phyloP scores from a whole-genome alignment of 2,797 vertebrate genomes.

The Coracias cyanogaster region DNA sequence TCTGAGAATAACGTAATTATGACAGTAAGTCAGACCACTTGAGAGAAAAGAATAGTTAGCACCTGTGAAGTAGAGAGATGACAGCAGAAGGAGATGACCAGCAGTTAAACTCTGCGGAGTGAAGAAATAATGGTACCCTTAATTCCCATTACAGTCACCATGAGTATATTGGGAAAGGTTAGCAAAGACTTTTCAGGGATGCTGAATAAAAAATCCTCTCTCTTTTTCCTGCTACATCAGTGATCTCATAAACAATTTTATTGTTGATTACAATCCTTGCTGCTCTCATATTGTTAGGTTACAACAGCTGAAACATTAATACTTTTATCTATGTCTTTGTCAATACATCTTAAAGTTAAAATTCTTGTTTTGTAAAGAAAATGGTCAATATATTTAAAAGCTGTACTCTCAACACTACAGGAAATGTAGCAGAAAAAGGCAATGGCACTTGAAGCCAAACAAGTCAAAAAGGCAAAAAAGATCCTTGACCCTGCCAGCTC shows the following conservation, averaged over 20 bases:
- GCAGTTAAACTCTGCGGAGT: neutral
- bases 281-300: neutral
- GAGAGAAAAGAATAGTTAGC: neutral
- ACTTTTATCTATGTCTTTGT: neutral
- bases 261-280: neutral
- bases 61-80: neutral
- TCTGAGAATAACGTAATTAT: neutral
- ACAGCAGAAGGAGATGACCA: neutral
- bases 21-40: neutral
- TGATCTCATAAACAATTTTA: neutral
- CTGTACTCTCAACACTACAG: neutral
- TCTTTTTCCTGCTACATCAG: neutral
- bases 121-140: neutral
- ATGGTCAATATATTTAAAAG: neutral
- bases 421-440: neutral
- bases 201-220: neutral
- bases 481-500: neutral
- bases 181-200: neutral
- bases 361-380: neutral
- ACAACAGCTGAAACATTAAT: neutral
- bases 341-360: neutral
- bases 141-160: neutral
- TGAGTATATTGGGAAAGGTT: neutral
- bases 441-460: neutral
- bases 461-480: neutral